Conservation (phyloP, 2,888 invertebrate genomes). For the Psylliodes chrysocephalus region DNA sequence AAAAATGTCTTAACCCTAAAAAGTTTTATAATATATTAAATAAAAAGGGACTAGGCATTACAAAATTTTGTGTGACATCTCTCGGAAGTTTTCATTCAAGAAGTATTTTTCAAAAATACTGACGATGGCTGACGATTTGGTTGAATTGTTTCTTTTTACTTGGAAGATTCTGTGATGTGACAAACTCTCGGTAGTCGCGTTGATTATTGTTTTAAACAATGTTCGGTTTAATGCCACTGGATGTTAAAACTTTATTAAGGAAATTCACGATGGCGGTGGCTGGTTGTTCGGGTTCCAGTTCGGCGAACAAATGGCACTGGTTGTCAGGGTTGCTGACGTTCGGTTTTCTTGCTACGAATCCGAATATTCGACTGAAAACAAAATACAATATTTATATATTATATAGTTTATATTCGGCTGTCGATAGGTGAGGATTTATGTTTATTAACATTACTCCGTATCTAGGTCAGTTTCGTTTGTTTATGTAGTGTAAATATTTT, state of each 20-base stretch:
- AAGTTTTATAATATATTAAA: conserved; percentile 48
- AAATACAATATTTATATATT: too few species aligned
- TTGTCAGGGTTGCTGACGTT: conserved; percentile 85
- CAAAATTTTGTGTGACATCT: conserved; percentile 43
- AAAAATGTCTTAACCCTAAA: conserved; percentile 37
- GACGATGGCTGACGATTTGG: neutral
- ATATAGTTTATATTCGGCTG: too few species aligned
- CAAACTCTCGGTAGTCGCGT: conserved; percentile 34
- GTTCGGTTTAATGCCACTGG: conserved; percentile 67
- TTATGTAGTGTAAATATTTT: too few species aligned
- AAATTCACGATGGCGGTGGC: conserved; percentile 94
- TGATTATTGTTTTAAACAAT: conserved; percentile 62
- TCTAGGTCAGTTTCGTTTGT: too few species aligned
- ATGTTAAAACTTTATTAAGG: conserved; percentile 81
- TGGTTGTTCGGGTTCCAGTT: conserved; percentile 92
- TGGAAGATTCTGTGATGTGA: conserved; percentile 46
- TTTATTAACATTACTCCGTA: too few species aligned
- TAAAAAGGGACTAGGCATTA: conserved; percentile 54
- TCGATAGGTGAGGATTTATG: too few species aligned
- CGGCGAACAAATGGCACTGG: conserved; percentile 97
- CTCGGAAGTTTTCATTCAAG: conserved; percentile 28
- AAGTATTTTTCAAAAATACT: conserved; percentile 13
- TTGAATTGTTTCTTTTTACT: conserved; percentile 5
- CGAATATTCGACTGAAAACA: conserved; percentile 83
- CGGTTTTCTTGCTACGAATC: conserved; percentile 92